A percentile compares a stretch with the other conserved stretches of the same genome.
These are phyloP conservation scores for Galendromus occidentalis DNA, from an alignment of 1,140 invertebrate genomes.

Conservation along the genomic window DNA sequence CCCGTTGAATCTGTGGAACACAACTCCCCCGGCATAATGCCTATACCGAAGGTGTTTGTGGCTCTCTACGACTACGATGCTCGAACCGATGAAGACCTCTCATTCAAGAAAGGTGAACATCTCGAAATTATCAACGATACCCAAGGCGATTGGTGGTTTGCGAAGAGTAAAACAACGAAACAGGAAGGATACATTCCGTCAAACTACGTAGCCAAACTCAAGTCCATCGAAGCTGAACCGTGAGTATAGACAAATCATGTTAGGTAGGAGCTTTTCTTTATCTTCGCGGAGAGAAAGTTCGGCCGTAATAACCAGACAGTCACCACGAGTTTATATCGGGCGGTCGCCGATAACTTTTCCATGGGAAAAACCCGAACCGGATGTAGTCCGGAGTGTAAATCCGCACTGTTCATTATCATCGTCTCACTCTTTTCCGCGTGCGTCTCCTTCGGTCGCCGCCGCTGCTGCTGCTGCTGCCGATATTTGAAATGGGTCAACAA, in stretches of 20 bases:
- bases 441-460: too few relatives aligned
- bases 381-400: too few relatives aligned
- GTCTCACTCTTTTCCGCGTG: too few relatives aligned
- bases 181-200: slow-evolving; percentile 97
- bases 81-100: slow-evolving; percentile 90
- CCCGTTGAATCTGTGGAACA: not conserved
- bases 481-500: too few relatives aligned
- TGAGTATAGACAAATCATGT: slow-evolving; percentile 39
- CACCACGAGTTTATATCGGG: too few relatives aligned
- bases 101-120: slow-evolving; percentile 93
- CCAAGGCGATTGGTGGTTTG: slow-evolving; percentile 98
- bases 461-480: too few relatives aligned
- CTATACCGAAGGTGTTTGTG: slow-evolving; percentile 59
- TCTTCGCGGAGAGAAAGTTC: too few relatives aligned
- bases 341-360: too few relatives aligned
- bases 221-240: slow-evolving; percentile 98
- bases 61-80: slow-evolving; percentile 98
- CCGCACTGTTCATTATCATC: too few relatives aligned
- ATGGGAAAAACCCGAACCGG: too few relatives aligned
- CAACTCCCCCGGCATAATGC: slow-evolving; percentile 11
- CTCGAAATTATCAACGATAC: slow-evolving; percentile 95
- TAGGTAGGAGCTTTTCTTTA: slow-evolving; percentile 10
- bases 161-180: slow-evolving; percentile 74
- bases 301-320: too few relatives aligned
- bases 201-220: slow-evolving; percentile 96